These are phyloP conservation scores for Leuciscus idus DNA, from an alignment of 2,113 vertebrate species.

Conservation along the genomic window DNA sequence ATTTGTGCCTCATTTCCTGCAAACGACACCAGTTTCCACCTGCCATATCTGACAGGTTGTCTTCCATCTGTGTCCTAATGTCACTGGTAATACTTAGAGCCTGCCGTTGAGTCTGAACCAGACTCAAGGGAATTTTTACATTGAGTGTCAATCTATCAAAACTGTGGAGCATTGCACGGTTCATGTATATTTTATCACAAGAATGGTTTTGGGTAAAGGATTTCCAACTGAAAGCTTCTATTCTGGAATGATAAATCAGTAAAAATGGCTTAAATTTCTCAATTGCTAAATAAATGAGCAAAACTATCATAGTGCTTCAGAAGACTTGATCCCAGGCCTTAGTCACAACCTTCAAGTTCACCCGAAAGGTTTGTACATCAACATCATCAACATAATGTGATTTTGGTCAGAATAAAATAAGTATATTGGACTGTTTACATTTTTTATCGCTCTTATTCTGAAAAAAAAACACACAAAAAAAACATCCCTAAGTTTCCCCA, in stretches of 20 bases:
- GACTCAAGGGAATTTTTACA: neutral
- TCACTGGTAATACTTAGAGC: neutral
- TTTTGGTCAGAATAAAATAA: neutral
- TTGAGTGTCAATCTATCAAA: neutral
- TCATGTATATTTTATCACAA: neutral
- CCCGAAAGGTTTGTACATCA: neutral
- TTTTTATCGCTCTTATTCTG: neutral
- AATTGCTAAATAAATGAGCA: neutral
- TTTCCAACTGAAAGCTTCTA: neutral
- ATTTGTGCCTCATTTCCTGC: slow-evolving; percentile 2
- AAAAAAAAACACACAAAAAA: neutral
- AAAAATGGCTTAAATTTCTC: neutral
- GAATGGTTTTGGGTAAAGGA: neutral
- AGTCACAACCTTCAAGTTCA: neutral
- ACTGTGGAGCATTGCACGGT: neutral
- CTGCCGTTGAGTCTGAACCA: neutral
- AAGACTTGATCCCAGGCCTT: neutral
- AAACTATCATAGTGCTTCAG: neutral
- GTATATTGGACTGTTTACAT: too few species aligned
- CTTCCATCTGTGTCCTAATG: slow-evolving; percentile 9
- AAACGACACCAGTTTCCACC: neutral
- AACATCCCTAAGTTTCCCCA: neutral
- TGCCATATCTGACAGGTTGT: slow-evolving; percentile 19
- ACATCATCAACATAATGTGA: neutral
- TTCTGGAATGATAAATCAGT: neutral